Evolutionary conservation across 2,797 vertebrate species (phyloP), one percentile per base, ranked within the genome.

Genomic region (Sternarchorhynchus goeldii): DNA sequence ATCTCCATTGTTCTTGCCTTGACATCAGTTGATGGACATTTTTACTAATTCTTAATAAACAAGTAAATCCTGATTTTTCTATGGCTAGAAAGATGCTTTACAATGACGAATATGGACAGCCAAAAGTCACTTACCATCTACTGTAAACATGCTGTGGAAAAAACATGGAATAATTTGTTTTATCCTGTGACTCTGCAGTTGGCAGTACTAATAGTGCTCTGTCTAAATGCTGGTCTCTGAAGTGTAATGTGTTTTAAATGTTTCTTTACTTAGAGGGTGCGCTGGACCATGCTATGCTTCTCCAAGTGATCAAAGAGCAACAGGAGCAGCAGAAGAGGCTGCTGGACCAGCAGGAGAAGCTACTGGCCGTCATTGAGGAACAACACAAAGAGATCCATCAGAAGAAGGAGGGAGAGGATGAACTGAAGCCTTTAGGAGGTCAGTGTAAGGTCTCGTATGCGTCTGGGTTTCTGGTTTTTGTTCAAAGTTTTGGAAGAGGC

Each of bases 311-410:
- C 85, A 94, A 97, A 74, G 94, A 97, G 81, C 98, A 99, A 91
- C 98, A 99, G 82, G 93, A 93, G 77, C 97, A 98, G 88, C 97
- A 99, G 55, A 97, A 99, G 91, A 94, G 96, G 75, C 93, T 99
- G 10, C 91, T 99, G 5, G 97, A 99, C 87, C 97, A 99, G 89
- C 97, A 99, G 88, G 97, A 96, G 69, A 98, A 97, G 83, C 93
- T 99, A 5, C 88, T 99, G 77, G 96, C 95, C 0, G 97, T 99
- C 20, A 98, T 99, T 0, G 93, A 98, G 75, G 96, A 99, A 84
- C 98, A 99, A 82, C 98, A 99, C 91, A 97, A 98, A 89, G 97
- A 99, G 90, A 98, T 99, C 78, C 96, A 96, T 88, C 96, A 97
- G 88, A 94, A 94, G 83, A 94, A 93, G 82, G 95, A 95, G 1